Conservation (phyloP, 2,113 vertebrate species). For the Paratilapia polleni region DNA sequence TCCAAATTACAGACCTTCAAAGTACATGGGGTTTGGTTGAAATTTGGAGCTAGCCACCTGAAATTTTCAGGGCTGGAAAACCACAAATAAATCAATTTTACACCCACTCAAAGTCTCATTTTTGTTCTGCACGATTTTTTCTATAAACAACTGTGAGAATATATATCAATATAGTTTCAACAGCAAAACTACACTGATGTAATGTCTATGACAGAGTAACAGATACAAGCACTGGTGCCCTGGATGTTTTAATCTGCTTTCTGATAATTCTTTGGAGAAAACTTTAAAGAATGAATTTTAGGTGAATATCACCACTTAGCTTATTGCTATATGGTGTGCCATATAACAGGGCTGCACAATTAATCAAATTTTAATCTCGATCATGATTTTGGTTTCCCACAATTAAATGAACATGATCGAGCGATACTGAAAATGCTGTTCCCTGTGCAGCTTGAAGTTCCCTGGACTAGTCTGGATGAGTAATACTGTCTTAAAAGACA, state of each 20-base stretch:
- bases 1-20: neutral
- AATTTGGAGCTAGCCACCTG: rapidly evolving
- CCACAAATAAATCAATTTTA: neutral
- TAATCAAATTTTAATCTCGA: too few species aligned
- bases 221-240: neutral
- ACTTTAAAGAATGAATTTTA: neutral
- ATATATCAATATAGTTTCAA: neutral
- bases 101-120: neutral
- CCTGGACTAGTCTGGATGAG: too few species aligned
- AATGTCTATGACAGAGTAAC: neutral
- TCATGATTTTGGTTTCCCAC: too few species aligned
- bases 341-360: neutral
- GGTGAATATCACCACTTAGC: neutral
- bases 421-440: too few species aligned
- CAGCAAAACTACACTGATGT: neutral
- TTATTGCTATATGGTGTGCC: neutral
- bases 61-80: neutral
- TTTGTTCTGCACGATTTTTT: neutral
- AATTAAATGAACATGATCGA: too few species aligned
- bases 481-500: too few species aligned
- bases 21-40: neutral
- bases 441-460: too few species aligned
- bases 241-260: too few species aligned
- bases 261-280: too few species aligned
- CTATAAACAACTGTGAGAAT: neutral